These are phyloP conservation scores for Enteromius anoplus DNA, from an alignment of 2,797 vertebrate species.

Conservation along the genomic window DNA sequence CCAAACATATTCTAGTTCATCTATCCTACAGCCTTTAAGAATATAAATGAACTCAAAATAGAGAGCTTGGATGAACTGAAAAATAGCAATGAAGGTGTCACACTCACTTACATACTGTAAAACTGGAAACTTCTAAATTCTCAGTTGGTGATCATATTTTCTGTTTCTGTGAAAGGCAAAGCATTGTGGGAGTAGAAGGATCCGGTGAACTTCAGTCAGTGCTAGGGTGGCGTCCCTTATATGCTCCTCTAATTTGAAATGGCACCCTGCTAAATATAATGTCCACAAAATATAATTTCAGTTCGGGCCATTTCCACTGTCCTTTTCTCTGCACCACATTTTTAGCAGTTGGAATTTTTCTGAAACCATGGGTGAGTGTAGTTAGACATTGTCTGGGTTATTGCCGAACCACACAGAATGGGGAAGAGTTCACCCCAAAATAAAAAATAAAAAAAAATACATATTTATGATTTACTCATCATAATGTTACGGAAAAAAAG, in stretches of 20 bases:
- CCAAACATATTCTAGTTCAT: background rate
- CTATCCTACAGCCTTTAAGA: background rate
- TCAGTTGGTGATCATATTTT: background rate
- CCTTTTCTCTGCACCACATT: constrained; percentile 28
- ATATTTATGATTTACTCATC: no score
- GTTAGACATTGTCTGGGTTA: background rate
- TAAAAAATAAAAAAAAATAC: no score
- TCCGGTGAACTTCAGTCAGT: constrained; percentile 15
- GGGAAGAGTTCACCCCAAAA: background rate
- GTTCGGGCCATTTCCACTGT: constrained; percentile 21
- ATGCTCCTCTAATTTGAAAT: constrained; percentile 41
- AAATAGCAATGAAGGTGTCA: constrained; percentile 5
- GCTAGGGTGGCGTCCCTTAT: constrained; percentile 27
- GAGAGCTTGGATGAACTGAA: background rate
- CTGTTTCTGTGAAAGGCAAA: constrained; percentile 25
- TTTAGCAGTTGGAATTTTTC: constrained; percentile 21
- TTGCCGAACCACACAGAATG: background rate
- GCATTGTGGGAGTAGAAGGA: constrained; percentile 37
- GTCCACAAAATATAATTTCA: constrained; percentile 41
- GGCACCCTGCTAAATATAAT: constrained; percentile 44
- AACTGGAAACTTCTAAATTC: background rate
- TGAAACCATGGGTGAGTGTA: background rate
- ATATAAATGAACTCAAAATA: background rate
- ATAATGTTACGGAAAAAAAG: no score
- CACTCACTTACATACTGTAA: background rate